phyloP scores from a whole-genome alignment of 2,797 vertebrate genomes.

The Fringilla coelebs region DNA sequence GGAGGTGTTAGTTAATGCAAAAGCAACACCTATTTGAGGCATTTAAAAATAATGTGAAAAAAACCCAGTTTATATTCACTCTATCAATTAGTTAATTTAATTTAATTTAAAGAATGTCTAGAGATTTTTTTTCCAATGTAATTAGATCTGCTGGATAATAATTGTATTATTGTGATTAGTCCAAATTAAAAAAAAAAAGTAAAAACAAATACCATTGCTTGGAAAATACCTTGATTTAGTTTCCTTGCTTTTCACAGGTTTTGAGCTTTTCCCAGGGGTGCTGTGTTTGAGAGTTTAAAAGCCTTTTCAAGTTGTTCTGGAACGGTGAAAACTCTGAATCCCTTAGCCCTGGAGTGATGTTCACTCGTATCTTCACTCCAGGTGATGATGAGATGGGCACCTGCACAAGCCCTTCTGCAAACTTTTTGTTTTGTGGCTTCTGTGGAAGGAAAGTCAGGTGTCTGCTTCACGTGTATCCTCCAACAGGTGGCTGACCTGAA shows the following conservation, averaged over 20 bases:
- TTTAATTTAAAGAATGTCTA: background rate
- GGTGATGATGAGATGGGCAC: rapidly evolving
- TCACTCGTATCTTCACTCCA: background rate
- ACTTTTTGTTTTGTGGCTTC: background rate
- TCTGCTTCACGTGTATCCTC: background rate
- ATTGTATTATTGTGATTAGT: background rate
- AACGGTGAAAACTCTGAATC: background rate
- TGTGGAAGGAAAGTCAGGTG: background rate
- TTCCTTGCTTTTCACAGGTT: background rate
- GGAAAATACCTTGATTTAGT: background rate
- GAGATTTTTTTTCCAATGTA: background rate
- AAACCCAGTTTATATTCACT: background rate
- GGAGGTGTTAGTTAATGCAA: background rate
- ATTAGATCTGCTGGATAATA: background rate
- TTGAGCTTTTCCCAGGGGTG: background rate
- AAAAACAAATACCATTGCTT: background rate
- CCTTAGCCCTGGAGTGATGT: background rate
- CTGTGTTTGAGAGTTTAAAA: background rate
- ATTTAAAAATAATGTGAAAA: background rate
- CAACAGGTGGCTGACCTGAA: background rate
- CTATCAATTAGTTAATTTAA: background rate
- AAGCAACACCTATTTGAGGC: background rate
- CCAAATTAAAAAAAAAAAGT: background rate
- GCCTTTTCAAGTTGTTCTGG: background rate
- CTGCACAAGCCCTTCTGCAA: background rate